Percentiles rank a stretch among this genome's conserved stretches.
These are phyloP conservation scores for Deroptyus accipitrinus DNA, from an alignment of 2,113 vertebrate genomes.

Conservation along the genomic window DNA sequence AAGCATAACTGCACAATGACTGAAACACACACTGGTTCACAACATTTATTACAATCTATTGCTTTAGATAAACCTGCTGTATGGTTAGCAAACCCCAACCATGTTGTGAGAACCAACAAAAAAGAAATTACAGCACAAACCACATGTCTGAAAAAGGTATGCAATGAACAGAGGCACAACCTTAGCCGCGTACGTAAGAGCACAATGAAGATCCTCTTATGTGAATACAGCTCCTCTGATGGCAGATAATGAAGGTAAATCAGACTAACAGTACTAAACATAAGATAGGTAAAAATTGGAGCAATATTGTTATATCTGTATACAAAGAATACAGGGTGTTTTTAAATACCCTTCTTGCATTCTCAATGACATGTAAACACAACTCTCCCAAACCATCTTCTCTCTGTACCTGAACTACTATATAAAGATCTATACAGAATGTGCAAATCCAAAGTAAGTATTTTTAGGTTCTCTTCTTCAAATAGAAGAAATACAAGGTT, in stretches of 20 bases:
- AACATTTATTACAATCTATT: constrained; percentile 59
- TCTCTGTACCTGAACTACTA: constrained; percentile 10
- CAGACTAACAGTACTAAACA: not conserved
- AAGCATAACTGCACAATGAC: constrained; percentile 7
- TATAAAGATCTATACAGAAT: constrained; percentile 54
- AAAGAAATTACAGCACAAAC: not conserved
- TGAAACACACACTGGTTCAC: constrained; percentile 24
- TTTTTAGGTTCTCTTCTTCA: constrained; percentile 55
- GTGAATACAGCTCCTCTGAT: not conserved
- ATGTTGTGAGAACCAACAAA: not conserved
- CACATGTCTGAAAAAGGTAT: not conserved
- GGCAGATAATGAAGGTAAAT: not conserved
- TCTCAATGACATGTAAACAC: constrained; percentile 37
- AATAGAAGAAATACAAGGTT: constrained; percentile 60
- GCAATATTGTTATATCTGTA: not conserved
- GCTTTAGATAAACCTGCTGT: constrained; percentile 53
- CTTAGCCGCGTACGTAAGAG: not conserved
- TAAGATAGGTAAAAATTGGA: constrained; percentile 1
- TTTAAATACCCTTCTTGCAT: constrained; percentile 9
- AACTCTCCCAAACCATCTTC: constrained; percentile 15
- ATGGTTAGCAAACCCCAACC: constrained; percentile 12
- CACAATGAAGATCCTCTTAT: not conserved
- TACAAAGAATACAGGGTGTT: constrained; percentile 20
- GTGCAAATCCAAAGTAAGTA: constrained; percentile 40
- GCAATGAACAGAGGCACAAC: constrained; percentile 17